These are phyloP conservation scores for Charanyca ferruginea DNA, from an alignment of 2,888 invertebrate species.

Conservation along the genomic window DNA sequence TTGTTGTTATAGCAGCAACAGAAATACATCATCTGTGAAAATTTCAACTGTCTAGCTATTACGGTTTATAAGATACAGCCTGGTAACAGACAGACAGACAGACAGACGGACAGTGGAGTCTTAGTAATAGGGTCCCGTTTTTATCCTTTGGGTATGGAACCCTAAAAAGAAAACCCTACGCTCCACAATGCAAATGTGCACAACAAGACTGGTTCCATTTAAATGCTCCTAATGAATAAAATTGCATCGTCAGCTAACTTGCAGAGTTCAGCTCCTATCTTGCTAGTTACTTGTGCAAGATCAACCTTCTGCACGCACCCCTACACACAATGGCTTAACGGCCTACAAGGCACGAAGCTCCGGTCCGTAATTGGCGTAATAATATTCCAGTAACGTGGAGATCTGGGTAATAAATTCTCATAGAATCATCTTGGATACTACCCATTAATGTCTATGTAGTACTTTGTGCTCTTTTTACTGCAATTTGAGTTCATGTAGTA, in stretches of 20 bases:
- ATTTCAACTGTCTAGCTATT: no score
- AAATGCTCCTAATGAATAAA: no score
- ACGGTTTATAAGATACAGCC: no score
- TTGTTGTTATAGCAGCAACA: no score
- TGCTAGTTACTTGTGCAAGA: background rate
- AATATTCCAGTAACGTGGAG: slow-evolving; percentile 61
- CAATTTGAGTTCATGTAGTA: slow-evolving; percentile 28
- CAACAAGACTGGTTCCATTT: no score
- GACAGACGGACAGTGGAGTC: no score
- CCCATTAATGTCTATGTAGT: slow-evolving; percentile 37
- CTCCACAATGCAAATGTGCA: no score
- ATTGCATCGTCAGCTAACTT: background rate
- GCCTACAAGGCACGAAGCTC: slow-evolving; percentile 49
- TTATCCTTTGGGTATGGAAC: no score
- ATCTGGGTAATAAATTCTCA: slow-evolving; percentile 64
- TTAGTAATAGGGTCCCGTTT: no score
- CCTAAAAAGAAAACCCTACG: no score
- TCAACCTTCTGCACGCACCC: slow-evolving; percentile 24
- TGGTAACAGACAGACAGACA: no score
- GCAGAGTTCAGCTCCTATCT: background rate
- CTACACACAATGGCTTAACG: slow-evolving; percentile 20
- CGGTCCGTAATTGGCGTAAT: slow-evolving; percentile 61
- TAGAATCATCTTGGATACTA: slow-evolving; percentile 61
- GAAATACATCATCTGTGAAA: no score
- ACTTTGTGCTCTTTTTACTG: slow-evolving; percentile 31